Percentiles rank a stretch among this genome's conserved stretches.
Evolutionary conservation across 2,888 invertebrate genomes (phyloP).

Genomic region (Clepsis dumicolana): DNA sequence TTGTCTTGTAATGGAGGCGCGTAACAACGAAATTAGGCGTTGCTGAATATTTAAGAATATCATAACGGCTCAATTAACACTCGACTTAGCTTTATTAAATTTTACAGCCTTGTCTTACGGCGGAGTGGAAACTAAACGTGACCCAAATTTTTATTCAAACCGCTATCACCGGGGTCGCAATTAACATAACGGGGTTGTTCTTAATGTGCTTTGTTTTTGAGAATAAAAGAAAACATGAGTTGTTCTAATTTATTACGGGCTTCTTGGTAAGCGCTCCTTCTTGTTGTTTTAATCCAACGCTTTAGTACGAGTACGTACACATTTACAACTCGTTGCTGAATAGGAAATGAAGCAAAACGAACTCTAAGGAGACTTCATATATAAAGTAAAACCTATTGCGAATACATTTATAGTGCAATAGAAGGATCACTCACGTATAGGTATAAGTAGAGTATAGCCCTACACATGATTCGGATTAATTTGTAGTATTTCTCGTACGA

Average conservation of each 20-base stretch:
- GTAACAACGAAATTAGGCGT: constrained; percentile 51
- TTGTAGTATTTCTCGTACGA: too few relatives aligned
- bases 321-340: neutral
- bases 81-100: constrained; percentile 14
- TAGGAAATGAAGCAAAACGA: neutral
- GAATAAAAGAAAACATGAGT: constrained; percentile 24
- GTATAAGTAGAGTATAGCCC: too few relatives aligned
- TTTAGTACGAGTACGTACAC: neutral
- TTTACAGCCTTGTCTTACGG: constrained; percentile 17
- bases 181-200: constrained; percentile 38
- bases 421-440: too few relatives aligned
- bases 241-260: constrained; percentile 32
- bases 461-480: too few relatives aligned
- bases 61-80: constrained; percentile 33
- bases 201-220: constrained; percentile 32
- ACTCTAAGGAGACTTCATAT: too few relatives aligned
- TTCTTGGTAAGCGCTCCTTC: constrained; percentile 3
- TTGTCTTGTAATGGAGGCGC: constrained; percentile 50
- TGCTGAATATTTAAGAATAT: constrained; percentile 55
- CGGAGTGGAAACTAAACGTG: constrained; percentile 27
- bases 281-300: constrained; percentile 22
- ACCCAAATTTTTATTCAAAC: constrained; percentile 35
- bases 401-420: too few relatives aligned
- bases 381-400: too few relatives aligned
- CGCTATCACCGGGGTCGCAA: constrained; percentile 28